phyloP scores from a whole-genome alignment of 2,797 vertebrate genomes.

The Mycteria americana region DNA sequence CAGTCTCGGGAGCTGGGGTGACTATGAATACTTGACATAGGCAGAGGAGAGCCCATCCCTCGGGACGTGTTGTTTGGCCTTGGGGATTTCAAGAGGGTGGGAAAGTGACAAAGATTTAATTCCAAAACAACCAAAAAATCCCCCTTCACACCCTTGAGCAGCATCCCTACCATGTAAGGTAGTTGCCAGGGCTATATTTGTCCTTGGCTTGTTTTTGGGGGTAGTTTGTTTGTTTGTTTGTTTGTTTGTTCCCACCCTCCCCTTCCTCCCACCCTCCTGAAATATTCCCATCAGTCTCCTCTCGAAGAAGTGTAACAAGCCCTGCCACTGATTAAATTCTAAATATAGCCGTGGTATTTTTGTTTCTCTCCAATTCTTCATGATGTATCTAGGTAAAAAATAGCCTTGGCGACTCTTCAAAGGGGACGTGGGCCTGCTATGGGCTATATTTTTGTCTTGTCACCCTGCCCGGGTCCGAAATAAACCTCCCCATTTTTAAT shows the following conservation, averaged over 20 bases:
- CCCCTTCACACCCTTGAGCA: neutral
- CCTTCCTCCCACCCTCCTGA: neutral
- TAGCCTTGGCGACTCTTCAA: conserved; percentile 77
- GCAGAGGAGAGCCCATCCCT: neutral
- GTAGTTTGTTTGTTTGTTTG: neutral
- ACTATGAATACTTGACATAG: accelerated
- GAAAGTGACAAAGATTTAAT: neutral
- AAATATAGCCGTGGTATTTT: conserved; percentile 76
- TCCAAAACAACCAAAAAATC: neutral
- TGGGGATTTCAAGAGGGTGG: neutral
- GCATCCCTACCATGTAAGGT: neutral
- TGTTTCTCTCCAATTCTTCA: conserved; percentile 63
- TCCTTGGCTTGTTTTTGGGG: neutral
- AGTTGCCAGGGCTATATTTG: neutral
- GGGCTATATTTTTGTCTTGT: conserved; percentile 82
- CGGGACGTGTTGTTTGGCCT: neutral
- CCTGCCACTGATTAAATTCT: conserved; percentile 62
- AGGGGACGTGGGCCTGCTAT: conserved; percentile 64
- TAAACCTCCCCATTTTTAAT: conserved; percentile 72
- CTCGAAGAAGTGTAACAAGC: neutral
- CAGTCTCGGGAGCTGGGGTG: neutral
- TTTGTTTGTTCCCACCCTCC: neutral
- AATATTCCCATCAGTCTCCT: neutral
- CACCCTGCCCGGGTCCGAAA: conserved; percentile 76
- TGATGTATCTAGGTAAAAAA: conserved; percentile 75